Base-by-base conservation (phyloP, 2,113 vertebrate species). In the Eptatretus burgeri region DNA sequence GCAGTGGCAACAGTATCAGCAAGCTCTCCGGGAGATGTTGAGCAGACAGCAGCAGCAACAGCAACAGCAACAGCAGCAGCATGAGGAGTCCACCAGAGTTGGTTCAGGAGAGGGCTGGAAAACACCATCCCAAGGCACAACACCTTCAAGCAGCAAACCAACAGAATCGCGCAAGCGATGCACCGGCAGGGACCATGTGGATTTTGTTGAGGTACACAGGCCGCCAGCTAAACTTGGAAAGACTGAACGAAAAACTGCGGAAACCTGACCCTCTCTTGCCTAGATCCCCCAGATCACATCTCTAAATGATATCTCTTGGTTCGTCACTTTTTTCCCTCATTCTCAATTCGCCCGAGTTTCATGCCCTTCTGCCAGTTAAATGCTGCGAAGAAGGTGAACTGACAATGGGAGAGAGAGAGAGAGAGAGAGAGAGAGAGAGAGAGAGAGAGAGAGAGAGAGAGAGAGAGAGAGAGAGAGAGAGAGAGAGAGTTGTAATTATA, bases 201-300 rank as follows among this genome's bases (percentile, higher is more conserved):
- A 60, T 17, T n/a, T n/a, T 60, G 56, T n/a, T 20, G n/a, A 60
- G 20, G 56, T 17, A 10, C n/a, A 13, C 56, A 17, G 56, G 20
- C n/a, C 10, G 56, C 56, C n/a, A 60, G 56, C 56, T 60, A 60
- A 60, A 60, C 56, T 60, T 17, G 20, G 56, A 60, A 60, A 60
- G 19, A 13, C n/a, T 17, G 56, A 20, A 20, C 20, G 56, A n/a
- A 12, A 60, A 20, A 60, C 10, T 17, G 10, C 56, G 56, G n/a
- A 17, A 17, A n/a, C 20, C 20, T 60, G 9, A 60, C 20, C 20
- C 19, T 60, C 56, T 60, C 56, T 60, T 60, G n/a, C 56, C 56
- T 13, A 17, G 56, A 41, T n/a, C n/a, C 27, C 27, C 27, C 27
- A 41, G 27, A 41, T 41, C 27, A 41, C 27, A 41, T 41, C 27